Evolutionary conservation across 2,797 vertebrate genomes (phyloP), one percentile per base, ranked within the genome.

Genomic region (Melanotaenia boesemani): DNA sequence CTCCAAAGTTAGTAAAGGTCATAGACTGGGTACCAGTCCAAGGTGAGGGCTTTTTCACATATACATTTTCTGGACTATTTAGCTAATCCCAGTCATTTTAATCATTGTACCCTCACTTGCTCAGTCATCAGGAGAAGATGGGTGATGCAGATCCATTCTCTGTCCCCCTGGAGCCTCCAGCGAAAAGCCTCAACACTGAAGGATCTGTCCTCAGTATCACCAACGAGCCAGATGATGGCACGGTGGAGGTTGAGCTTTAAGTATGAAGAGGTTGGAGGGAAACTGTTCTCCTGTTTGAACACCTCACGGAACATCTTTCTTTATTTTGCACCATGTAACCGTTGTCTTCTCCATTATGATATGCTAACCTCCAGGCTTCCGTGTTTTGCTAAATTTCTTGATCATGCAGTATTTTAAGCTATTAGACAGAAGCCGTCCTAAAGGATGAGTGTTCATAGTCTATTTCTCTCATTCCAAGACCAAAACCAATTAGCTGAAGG

Each of bases 161-260:
- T 1, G 24, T 70, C n/a, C 72, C 81, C 4, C 34, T 28, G 60
- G 90, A 91, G 1, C 70, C 84, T 52, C 81, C 75, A 18, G 44
- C 63, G 0, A 79, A 39, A 10, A 59, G 57, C 48, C 11, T 39
- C 13, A 59, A 20, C 34, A 13, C 32, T 0, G 87, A 80, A 18
- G 80, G 60, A n/a, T 77, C 72, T 0, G 65, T 56, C 56, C 66
- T 76, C 26, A 50, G 73, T 73, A 32, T n/a, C 15, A 70, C 20
- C 37, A 56, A 86, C 0, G 92, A 93, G 34, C 75, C 59, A 9
- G 92, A 93, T 0, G 91, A 91, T 0, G 92, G 93, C 52, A 86
- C 66, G 0, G 86, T 95, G 79, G 94, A 95, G 2, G 74, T 94
- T 7, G 91, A 94, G 26, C 69, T 92, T 13, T 84, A 60, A 76